Evolutionary conservation across 2,113 vertebrate genomes (phyloP), one percentile per base, ranked within the genome.

Genomic region (Ailurus styani): DNA sequence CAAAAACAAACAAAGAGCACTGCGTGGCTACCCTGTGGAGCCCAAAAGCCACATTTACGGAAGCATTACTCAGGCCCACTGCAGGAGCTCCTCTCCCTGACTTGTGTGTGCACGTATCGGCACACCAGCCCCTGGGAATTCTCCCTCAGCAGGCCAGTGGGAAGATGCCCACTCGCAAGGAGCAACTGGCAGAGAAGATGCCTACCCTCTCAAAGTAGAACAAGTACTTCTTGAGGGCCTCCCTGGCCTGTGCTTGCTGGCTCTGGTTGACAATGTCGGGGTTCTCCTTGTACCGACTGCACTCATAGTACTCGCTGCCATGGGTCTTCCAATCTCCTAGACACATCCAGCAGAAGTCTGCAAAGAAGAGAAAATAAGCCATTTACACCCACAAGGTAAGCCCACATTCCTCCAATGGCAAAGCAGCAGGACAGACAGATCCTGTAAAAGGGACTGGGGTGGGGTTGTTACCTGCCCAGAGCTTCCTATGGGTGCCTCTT

Each of bases 311-410:
- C 98, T 99, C 99, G 90, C 99, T 99, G 98, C 99, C 99, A 0
- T 99, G 99, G 93, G 99, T 99, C 99, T 99, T 99, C 99, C 99
- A 99, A 97, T 99, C 99, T 73, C 99, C 99, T 94, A 99, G 99
- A 99, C 99, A 99, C 99, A 99, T 99, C 99, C 99, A 99, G 99
- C 99, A 99, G 99, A 99, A 99, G 98, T 99, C 99, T 99, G 98
- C 62, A 92, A 70, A 98, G 95, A 97, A 98, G 52, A 98, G 96
- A 96, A 83, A 94, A 18, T 2, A 1, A 83, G 84, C 96, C 42
- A 95, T 68, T 93, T 55, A 97, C 3, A 72, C 31, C 15, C 15
- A n/a, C 3, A 62, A 78, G 62, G 27, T 37, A 77, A 92, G 4
- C 6, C 29, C 50, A 42, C 25, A 4, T 3, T 79, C 70, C 62